phyloP scores from a whole-genome alignment of 2,797 vertebrate species.

The Atherinosoma microstoma region DNA sequence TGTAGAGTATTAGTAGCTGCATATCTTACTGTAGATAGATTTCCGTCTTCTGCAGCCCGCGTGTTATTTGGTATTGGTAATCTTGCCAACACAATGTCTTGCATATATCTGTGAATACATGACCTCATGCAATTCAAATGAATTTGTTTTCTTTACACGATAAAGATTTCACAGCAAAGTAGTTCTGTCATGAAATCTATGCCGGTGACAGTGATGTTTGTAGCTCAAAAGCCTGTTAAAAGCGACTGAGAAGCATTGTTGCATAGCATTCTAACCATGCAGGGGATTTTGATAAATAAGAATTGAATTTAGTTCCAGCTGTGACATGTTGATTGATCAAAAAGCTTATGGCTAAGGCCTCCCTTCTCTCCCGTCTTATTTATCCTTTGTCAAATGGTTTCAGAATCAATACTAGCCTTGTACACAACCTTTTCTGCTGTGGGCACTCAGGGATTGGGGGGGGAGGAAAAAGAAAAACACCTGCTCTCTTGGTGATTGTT shows the following conservation, averaged over 20 bases:
- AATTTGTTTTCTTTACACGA: slow-evolving; percentile 49
- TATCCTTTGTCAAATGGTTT: slow-evolving; percentile 95
- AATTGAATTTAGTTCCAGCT: slow-evolving; percentile 97
- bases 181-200: slow-evolving; percentile 77
- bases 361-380: slow-evolving; percentile 93
- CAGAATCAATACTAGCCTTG: slow-evolving; percentile 95
- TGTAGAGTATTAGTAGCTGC: slow-evolving; percentile 15
- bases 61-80: slow-evolving; percentile 17
- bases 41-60: slow-evolving; percentile 33
- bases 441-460: slow-evolving; percentile 72
- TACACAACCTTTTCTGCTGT: slow-evolving; percentile 88
- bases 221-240: slow-evolving; percentile 61
- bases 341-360: slow-evolving; percentile 95
- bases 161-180: slow-evolving; percentile 75
- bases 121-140: slow-evolving; percentile 69
- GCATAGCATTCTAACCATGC: slow-evolving; percentile 83
- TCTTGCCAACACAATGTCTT: background rate
- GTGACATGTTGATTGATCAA: slow-evolving; percentile 99
- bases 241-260: slow-evolving; percentile 53
- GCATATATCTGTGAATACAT: slow-evolving; percentile 16
- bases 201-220: slow-evolving; percentile 67
- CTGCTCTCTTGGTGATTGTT: slow-evolving; percentile 88
- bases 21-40: slow-evolving; percentile 32
- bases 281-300: slow-evolving; percentile 96
- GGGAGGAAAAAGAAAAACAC: slow-evolving; percentile 82